These are phyloP conservation scores for Onychorhynchus coronatus DNA, from an alignment of 2,113 vertebrate species.

Conservation along the genomic window DNA sequence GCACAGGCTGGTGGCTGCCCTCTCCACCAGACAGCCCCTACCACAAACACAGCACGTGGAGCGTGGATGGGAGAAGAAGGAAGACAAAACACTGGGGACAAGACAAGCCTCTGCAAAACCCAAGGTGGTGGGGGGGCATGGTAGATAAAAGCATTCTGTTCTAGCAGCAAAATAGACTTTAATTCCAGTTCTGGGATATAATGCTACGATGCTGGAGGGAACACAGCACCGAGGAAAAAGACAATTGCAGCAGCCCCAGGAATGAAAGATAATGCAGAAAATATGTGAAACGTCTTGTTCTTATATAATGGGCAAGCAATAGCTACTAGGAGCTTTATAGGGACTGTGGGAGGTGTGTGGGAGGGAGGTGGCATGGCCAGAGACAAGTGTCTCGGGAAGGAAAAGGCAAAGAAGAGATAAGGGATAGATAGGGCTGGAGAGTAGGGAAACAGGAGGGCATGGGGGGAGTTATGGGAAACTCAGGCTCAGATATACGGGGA, in stretches of 20 bases:
- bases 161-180: background rate
- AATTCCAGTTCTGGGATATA: background rate
- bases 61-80: background rate
- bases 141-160: background rate
- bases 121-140: background rate
- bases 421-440: background rate
- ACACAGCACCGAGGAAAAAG: background rate
- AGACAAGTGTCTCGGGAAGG: background rate
- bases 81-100: background rate
- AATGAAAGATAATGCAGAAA: constrained; percentile 7
- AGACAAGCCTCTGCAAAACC: background rate
- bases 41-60: background rate
- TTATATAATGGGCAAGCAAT: background rate
- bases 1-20: background rate
- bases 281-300: background rate
- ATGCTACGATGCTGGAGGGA: background rate
- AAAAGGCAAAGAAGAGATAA: background rate
- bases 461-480: background rate
- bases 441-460: background rate
- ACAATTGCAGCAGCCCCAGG: background rate
- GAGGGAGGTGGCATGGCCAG: background rate
- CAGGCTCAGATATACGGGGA: background rate
- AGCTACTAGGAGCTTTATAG: background rate
- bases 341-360: background rate
- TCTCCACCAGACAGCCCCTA: background rate